Base-by-base conservation (phyloP, 2,113 vertebrate species). In the Alligator sinensis region DNA sequence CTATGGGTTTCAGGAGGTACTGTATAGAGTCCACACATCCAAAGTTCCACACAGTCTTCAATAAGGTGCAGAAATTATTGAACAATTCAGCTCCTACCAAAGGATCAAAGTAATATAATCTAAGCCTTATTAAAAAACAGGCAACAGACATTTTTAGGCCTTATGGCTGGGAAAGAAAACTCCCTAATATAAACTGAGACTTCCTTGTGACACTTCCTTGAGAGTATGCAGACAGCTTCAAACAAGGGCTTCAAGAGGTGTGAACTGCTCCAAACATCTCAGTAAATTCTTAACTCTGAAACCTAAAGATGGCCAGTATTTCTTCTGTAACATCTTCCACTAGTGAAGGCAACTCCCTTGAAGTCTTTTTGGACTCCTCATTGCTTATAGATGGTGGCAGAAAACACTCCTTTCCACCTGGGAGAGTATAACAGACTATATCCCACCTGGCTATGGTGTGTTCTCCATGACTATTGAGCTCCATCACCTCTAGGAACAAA, bases 401-500 rank as follows among this genome's bases (percentile, higher is more conserved):
- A 66, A 84, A 92, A 60, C 30, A 70, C 66, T 54, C 74, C 57
- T n/a, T 57, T 7, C 19, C 54, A 28, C 62, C 57, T 24, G 21
- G 19, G 34, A 14, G 19, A 38, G 2, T 11, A 8, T 6, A 47
- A 34, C 34, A 22, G 34, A 72, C 34, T 61, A 90, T 4, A 14
- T 82, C 77, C 91, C 16, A 10, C 63, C 77, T 60, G 22, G 62
- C 78, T 30, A 61, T 77, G 60, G 30, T 68, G 88, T 80, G 22
- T 17, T 91, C 88, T 78, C 76, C 19, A 85, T 84, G 22, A 54
- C 68, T 55, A 80, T 64, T 68, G 63, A 63, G 82, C 85, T 55
- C 15, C 57, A 68, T 94, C 77, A 91, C 58, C 16, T 77, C 28
- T 60, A 88, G 2, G 27, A 90, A 91, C 78, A 92, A 86, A 93